These are phyloP conservation scores for Leptopilina drosophilae DNA, from an alignment of 2,888 invertebrate species.

Conservation along the genomic window DNA sequence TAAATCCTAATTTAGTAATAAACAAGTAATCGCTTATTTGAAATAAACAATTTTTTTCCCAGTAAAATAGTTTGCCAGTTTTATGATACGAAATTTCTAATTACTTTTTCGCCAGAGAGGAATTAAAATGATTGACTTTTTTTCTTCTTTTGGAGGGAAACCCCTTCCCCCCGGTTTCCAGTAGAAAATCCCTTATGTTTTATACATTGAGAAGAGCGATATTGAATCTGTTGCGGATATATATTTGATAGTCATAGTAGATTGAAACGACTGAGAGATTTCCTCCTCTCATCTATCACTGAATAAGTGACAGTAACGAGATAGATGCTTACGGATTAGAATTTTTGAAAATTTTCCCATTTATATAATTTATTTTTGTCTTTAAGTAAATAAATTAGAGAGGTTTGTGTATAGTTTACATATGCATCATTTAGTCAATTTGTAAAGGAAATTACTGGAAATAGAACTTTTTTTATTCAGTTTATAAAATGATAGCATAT, in stretches of 20 bases:
- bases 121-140: not conserved
- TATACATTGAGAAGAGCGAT: not conserved
- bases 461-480: too few relatives aligned
- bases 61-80: too few relatives aligned
- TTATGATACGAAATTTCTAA: not conserved
- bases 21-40: too few relatives aligned
- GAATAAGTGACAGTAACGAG: constrained; percentile 20
- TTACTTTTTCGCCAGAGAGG: not conserved
- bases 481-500: too few relatives aligned
- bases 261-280: not conserved
- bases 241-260: not conserved
- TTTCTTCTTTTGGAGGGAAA: too few relatives aligned
- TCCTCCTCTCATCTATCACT: not conserved
- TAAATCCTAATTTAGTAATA: too few relatives aligned
- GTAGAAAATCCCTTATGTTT: not conserved
- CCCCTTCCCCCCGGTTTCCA: not conserved
- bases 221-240: constrained; percentile 1
- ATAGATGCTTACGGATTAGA: not conserved
- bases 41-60: too few relatives aligned
- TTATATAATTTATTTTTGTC: not conserved
- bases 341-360: not conserved
- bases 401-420: not conserved
- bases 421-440: too few relatives aligned
- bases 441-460: too few relatives aligned
- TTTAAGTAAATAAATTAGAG: not conserved